A percentile compares a stretch with the other conserved stretches of the same genome.
phyloP scores from a whole-genome alignment of 2,797 vertebrate genomes.

The Danio jaintianensis region DNA sequence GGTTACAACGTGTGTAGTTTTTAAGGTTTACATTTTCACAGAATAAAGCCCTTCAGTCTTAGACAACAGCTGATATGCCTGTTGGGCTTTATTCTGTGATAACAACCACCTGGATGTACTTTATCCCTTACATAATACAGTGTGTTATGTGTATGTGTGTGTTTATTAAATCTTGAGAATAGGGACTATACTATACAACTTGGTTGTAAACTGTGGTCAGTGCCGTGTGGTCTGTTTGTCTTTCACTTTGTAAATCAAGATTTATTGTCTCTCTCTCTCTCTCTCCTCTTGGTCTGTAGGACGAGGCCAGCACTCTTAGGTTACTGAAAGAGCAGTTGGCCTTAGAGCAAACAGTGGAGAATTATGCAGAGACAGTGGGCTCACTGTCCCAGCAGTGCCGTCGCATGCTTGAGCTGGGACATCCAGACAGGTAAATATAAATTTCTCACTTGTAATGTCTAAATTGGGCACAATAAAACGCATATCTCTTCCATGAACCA shows the following conservation, averaged over 20 bases:
- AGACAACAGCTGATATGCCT: too few relatives aligned
- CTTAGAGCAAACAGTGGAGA: slow-evolving; percentile 91
- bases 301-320: slow-evolving; percentile 81
- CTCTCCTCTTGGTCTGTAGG: slow-evolving; percentile 34
- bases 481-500: background rate
- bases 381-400: slow-evolving; percentile 90
- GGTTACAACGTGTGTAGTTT: too few relatives aligned
- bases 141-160: slow-evolving; percentile 9
- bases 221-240: background rate
- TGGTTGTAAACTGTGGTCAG: slow-evolving; percentile 7
- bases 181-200: background rate
- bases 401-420: slow-evolving; percentile 84
- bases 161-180: background rate
- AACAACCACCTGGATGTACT: too few relatives aligned
- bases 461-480: background rate
- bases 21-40: too few relatives aligned
- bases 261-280: background rate
- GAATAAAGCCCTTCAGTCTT: too few relatives aligned
- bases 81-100: too few relatives aligned
- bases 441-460: background rate
- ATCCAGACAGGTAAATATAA: slow-evolving; percentile 88
- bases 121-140: background rate
- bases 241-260: slow-evolving; percentile 8
- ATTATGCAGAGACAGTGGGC: slow-evolving; percentile 88
- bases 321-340: slow-evolving; percentile 90